These are phyloP conservation scores for Spea bombifrons DNA, from an alignment of 2,113 vertebrate species.

Conservation along the genomic window DNA sequence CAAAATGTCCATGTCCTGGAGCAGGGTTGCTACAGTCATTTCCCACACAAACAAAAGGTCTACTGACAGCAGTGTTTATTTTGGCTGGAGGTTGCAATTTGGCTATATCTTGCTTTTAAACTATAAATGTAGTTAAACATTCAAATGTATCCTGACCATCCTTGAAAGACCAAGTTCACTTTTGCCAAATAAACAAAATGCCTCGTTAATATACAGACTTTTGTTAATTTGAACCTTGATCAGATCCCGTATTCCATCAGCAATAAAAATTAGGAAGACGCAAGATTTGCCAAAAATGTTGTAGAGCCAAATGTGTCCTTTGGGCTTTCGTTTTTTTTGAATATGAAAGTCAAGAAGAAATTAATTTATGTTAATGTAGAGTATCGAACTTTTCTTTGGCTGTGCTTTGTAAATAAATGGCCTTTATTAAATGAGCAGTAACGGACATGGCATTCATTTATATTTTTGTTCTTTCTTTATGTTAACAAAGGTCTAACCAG, in stretches of 20 bases:
- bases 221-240: slow-evolving; percentile 30
- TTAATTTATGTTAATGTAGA: slow-evolving; percentile 7
- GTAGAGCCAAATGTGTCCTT: slow-evolving; percentile 24
- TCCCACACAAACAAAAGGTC: slow-evolving; percentile 23
- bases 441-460: too few relatives aligned
- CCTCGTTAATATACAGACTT: slow-evolving; percentile 36
- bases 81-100: slow-evolving; percentile 6
- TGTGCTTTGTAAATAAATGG: slow-evolving; percentile 3
- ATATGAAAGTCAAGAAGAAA: slow-evolving; percentile 27
- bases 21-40: not conserved
- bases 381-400: slow-evolving; percentile 13
- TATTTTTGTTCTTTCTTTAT: too few relatives aligned
- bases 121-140: slow-evolving; percentile 39
- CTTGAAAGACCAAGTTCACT: slow-evolving; percentile 15
- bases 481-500: too few relatives aligned
- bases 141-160: slow-evolving; percentile 37
- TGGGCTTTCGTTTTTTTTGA: slow-evolving; percentile 19
- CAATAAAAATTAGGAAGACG: slow-evolving; percentile 30
- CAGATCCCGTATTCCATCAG: slow-evolving; percentile 32
- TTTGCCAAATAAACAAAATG: slow-evolving; percentile 30
- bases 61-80: slow-evolving; percentile 14
- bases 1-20: too few relatives aligned
- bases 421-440: not conserved
- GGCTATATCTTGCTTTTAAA: slow-evolving; percentile 18
- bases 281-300: slow-evolving; percentile 26